phyloP scores from a whole-genome alignment of 2,888 invertebrate species.

The Kuschelorhynchus macadamiae region DNA sequence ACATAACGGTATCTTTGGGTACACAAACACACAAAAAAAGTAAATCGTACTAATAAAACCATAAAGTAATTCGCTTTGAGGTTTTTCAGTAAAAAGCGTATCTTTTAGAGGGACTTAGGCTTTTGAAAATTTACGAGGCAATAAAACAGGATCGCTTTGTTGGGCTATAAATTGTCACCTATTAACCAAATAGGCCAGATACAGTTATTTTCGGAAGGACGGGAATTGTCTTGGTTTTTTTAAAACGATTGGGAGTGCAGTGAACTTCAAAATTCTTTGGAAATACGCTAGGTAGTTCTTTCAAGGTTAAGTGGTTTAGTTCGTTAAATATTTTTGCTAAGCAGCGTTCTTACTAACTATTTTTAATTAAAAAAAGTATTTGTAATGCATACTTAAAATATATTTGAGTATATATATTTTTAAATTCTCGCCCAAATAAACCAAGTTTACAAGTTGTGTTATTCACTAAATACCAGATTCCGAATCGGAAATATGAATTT shows the following conservation, averaged over 20 bases:
- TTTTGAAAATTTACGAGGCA: slow-evolving; percentile 48
- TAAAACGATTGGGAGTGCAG: slow-evolving; percentile 5
- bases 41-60: slow-evolving; percentile 44
- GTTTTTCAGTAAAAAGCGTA: slow-evolving; percentile 50
- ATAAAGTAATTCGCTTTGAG: slow-evolving; percentile 49
- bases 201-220: slow-evolving; percentile 61
- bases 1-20: slow-evolving; percentile 30
- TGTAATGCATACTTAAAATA: too few relatives aligned
- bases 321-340: too few relatives aligned
- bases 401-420: too few relatives aligned
- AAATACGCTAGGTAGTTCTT: not conserved
- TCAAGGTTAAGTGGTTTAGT: too few relatives aligned
- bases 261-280: slow-evolving; percentile 16
- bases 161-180: slow-evolving; percentile 63
- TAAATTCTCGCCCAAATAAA: too few relatives aligned
- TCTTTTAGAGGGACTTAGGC: slow-evolving; percentile 47
- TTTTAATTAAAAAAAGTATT: too few relatives aligned
- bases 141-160: slow-evolving; percentile 51
- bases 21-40: slow-evolving; percentile 34
- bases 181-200: slow-evolving; percentile 64
- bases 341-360: too few relatives aligned
- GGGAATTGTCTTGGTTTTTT: slow-evolving; percentile 19
- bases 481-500: too few relatives aligned
- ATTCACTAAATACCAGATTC: too few relatives aligned
- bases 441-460: too few relatives aligned